Percentiles rank a stretch among this genome's conserved stretches.
phyloP scores from a whole-genome alignment of 1,140 invertebrate genomes.

The Ceratina australensis region DNA sequence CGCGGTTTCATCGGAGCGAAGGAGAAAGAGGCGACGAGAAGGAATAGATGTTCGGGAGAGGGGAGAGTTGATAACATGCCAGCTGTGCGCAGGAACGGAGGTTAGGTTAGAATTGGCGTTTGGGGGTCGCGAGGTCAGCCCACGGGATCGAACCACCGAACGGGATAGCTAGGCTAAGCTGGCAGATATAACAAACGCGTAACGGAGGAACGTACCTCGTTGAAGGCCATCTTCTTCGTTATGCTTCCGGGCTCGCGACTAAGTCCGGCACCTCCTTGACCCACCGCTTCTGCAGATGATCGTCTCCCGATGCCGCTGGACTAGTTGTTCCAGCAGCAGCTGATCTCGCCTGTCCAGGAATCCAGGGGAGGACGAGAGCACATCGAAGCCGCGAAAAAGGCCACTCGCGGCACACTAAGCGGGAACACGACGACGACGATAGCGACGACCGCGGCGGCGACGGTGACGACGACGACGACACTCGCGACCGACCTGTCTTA shows the following conservation, averaged over 20 bases:
- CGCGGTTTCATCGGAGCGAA: background rate
- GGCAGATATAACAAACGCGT: background rate
- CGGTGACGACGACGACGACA: conserved; percentile 53
- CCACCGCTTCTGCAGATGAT: conserved; percentile 69
- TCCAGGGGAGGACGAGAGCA: conserved; percentile 56
- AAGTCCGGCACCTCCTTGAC: conserved; percentile 76
- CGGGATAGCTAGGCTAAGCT: conserved; percentile 12
- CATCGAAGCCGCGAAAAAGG: conserved; percentile 61
- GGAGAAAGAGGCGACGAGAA: conserved; percentile 21
- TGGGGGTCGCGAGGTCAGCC: conserved; percentile 67
- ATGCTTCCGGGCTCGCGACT: conserved; percentile 75
- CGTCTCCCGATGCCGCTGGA: conserved; percentile 56
- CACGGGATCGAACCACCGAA: conserved; percentile 55
- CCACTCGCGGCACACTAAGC: conserved; percentile 47
- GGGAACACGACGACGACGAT: conserved; percentile 54
- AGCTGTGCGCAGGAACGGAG: conserved; percentile 65
- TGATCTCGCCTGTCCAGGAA: conserved; percentile 55
- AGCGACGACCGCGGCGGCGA: conserved; percentile 44
- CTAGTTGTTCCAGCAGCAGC: conserved; percentile 65
- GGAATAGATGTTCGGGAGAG: conserved; percentile 18
- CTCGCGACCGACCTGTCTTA: conserved; percentile 63
- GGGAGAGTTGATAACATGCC: conserved; percentile 68
- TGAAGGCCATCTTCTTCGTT: conserved; percentile 80
- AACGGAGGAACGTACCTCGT: conserved; percentile 72
- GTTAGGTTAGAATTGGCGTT: conserved; percentile 69